These are phyloP conservation scores for Gavia stellata DNA, from an alignment of 2,113 vertebrate species.

Conservation along the genomic window DNA sequence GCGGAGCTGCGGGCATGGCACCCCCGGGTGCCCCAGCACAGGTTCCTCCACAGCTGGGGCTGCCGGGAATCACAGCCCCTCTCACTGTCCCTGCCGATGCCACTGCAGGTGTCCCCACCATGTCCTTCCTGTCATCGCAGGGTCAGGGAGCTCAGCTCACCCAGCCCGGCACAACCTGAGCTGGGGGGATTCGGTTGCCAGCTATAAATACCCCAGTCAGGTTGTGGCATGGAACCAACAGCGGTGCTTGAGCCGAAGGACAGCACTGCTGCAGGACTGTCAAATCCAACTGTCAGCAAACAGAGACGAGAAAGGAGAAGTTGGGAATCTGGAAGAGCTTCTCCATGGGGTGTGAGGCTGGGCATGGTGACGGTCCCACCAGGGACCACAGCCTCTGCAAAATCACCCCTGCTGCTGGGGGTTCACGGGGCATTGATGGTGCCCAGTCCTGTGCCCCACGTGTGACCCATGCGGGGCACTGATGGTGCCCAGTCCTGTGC, in stretches of 20 bases:
- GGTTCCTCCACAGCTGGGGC: background rate
- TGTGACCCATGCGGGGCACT: fast-evolving
- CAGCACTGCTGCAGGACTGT: fast-evolving
- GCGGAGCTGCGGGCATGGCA: fast-evolving
- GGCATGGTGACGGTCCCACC: background rate
- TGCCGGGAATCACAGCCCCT: background rate
- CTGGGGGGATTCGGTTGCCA: background rate
- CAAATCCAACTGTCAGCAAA: background rate
- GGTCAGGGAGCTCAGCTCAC: fast-evolving
- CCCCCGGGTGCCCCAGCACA: fast-evolving
- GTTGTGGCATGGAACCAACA: fast-evolving
- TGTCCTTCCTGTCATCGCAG: fast-evolving
- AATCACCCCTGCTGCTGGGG: no score
- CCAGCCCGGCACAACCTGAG: background rate
- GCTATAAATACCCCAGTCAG: background rate
- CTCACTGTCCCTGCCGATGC: fast-evolving
- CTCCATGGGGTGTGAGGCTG: fast-evolving
- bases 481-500: background rate
- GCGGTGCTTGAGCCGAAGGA: background rate
- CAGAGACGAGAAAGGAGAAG: background rate
- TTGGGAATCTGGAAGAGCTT: background rate
- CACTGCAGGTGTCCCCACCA: background rate
- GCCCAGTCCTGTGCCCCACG: fast-evolving
- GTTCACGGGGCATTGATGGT: fast-evolving
- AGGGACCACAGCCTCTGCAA: background rate